Conservation (phyloP, 2,113 vertebrate species). For the Zapornia atra region DNA sequence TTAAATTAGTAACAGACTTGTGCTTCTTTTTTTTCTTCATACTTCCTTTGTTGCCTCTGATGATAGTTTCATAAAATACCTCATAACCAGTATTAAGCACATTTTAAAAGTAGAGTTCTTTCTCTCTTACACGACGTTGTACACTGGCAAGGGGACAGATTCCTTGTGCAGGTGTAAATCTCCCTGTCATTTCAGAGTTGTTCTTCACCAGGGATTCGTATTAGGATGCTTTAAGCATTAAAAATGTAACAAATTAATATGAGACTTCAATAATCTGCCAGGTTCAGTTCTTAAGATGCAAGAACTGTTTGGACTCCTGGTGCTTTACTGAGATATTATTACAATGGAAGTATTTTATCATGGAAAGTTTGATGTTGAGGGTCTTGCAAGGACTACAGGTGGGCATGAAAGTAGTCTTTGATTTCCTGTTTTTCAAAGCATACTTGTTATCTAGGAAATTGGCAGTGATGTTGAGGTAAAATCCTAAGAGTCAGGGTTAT, state of each 20-base stretch:
- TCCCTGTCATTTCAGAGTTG: not conserved
- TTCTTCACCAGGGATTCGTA: not conserved
- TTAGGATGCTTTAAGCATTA: not conserved
- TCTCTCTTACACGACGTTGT: not conserved
- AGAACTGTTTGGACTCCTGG: not conserved
- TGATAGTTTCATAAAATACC: not conserved
- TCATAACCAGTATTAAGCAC: not conserved
- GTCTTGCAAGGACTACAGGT: not conserved
- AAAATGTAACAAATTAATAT: not conserved
- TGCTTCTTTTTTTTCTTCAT: not conserved
- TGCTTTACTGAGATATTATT: not conserved
- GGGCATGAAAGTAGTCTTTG: conserved; percentile 12
- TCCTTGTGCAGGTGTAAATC: not conserved
- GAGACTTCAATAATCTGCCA: not conserved
- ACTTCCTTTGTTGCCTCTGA: not conserved
- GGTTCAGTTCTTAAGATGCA: not conserved
- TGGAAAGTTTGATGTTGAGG: not conserved
- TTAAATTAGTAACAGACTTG: not conserved
- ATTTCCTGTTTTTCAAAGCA: conserved; percentile 36
- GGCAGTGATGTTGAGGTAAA: not conserved
- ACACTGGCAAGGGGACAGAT: not conserved
- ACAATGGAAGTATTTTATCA: not conserved
- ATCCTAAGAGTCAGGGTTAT: not conserved
- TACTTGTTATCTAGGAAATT: not conserved
- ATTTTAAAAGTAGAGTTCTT: not conserved